Base-by-base conservation (phyloP, 2,888 invertebrate genomes). In the Chalcis sispes region DNA sequence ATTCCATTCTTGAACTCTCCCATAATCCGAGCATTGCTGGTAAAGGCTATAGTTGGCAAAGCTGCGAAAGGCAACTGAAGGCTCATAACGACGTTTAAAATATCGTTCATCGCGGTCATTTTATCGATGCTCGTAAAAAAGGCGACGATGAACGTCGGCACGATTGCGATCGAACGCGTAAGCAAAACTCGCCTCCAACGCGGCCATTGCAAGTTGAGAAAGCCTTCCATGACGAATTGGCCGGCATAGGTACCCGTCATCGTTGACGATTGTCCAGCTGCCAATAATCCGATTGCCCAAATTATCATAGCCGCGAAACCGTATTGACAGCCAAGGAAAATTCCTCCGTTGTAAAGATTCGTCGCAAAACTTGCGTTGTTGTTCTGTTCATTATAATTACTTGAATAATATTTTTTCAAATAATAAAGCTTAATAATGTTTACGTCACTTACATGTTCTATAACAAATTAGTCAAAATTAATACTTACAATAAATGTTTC, bases 181-280 rank as follows among this genome's bases (percentile, higher is more conserved):
- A 97, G 91, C 25, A 96, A 89, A 0, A 97, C 95, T 85, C 97
- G 90, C 89, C 94, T 94, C 97, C 96, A 97, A 46, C 95, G 91
- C 0, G 94, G 92, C 96, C 96, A 96, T 82, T 93, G 93, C 18
- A 96, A 90, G 85, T 95, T 94, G 25, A 96, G 89, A 86, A 96
- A 96, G 10, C 96, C 96, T 91, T 95, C 95, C 95, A 96, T 96
- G 0, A 94, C 94, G 88, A 95, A 96, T 86, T 96, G 96, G 0
- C 96, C 96, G n/a, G 95, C 94, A 86, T 95, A 95, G 0, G 95
- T 95, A 48, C 88, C 88, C 1, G 95, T 94, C 95, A 95, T 95
- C 4, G 95, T 95, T 36, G 95, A 95, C 81, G 94, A 95, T 87
- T 95, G 95, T 29, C 95, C 95, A 36, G 95, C 95, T 25, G 95